Conservation (phyloP, 2,797 vertebrate genomes). For the Choloepus didactylus region DNA sequence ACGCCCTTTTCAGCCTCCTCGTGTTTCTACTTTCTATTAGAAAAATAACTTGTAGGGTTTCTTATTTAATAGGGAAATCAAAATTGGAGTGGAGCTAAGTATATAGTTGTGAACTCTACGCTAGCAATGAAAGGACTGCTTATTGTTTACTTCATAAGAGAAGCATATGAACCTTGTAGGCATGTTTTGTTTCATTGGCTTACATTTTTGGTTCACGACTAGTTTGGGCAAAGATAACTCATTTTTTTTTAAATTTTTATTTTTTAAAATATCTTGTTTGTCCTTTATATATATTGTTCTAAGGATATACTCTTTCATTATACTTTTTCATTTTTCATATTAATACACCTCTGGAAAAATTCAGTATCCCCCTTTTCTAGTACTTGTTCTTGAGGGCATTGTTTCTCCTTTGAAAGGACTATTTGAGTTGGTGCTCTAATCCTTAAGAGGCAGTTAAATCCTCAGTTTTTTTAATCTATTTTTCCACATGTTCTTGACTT, state of each 20-base stretch:
- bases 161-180: neutral
- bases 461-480: neutral
- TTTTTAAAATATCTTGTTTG: neutral
- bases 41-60: conserved; percentile 17
- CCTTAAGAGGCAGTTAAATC: neutral
- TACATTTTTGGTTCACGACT: neutral
- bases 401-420: neutral
- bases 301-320: neutral
- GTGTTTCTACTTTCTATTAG: conserved; percentile 9
- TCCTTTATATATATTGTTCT: neutral
- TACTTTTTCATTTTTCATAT: conserved; percentile 33
- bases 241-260: neutral
- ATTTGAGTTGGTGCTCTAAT: conserved; percentile 25
- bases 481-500: neutral
- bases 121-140: neutral
- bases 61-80: neutral
- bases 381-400: conserved; percentile 36
- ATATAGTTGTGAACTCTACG: neutral
- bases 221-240: conserved; percentile 1
- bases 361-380: neutral
- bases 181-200: conserved; percentile 30
- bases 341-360: conserved; percentile 11
- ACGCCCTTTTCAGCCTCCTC: neutral
- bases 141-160: conserved; percentile 18
- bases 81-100: conserved; percentile 20